These are phyloP conservation scores for Parazoanthus swiftii DNA, from an alignment of 92 coral and sea anemone genomes.

Conservation along the genomic window DNA sequence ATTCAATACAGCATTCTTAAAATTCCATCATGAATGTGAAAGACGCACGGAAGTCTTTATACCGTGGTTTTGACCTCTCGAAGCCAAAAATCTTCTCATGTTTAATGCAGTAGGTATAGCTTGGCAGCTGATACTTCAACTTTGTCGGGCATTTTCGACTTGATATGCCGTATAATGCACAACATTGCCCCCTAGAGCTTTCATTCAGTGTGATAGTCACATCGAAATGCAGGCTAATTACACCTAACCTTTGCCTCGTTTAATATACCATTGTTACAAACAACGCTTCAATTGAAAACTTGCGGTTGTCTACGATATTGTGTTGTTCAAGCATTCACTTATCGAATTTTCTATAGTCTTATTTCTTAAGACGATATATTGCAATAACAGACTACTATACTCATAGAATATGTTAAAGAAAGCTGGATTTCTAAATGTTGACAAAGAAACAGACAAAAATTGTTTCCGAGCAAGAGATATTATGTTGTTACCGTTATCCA, in stretches of 20 bases:
- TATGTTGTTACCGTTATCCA: background rate
- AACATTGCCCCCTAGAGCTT: conserved; percentile 38
- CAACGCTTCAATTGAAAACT: conserved; percentile 16
- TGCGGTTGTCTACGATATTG: conserved; percentile 3
- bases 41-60: conserved; percentile 27
- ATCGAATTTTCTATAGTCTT: background rate
- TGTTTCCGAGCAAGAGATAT: background rate
- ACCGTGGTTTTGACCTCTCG: conserved; percentile 24
- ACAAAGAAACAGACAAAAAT: conserved; percentile 4
- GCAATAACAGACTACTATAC: background rate
- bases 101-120: conserved; percentile 23
- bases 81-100: conserved; percentile 27
- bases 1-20: conserved; percentile 20
- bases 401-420: background rate
- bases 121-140: background rate
- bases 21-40: conserved; percentile 34
- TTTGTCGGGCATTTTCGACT: conserved; percentile 23
- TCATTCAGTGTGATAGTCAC: conserved; percentile 20
- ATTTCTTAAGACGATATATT: background rate
- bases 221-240: conserved; percentile 23
- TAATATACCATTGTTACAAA: conserved; percentile 21
- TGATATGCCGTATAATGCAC: conserved; percentile 33
- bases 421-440: background rate
- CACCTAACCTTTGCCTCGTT: conserved; percentile 10
- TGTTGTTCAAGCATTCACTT: background rate